A percentile compares a stretch with the other conserved stretches of the same genome.
Conservation (phyloP, 2,888 invertebrate genomes). For the Melolontha melolontha region DNA sequence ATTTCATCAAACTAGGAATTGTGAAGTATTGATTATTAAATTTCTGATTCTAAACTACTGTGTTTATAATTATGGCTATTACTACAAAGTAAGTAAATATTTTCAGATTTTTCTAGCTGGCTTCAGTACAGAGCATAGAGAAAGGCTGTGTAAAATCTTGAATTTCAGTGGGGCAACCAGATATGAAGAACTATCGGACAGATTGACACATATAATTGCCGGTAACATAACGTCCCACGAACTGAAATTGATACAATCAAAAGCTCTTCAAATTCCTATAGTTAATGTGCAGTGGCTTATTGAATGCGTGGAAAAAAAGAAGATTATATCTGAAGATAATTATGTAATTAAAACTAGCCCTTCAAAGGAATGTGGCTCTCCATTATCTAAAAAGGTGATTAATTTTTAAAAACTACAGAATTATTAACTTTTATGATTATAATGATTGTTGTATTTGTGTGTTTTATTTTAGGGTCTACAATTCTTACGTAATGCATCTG, state of each 20-base stretch:
- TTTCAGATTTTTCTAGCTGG: constrained; percentile 77
- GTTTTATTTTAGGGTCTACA: constrained; percentile 57
- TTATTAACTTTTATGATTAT: no score
- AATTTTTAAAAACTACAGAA: neutral
- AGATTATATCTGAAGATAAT: constrained; percentile 70
- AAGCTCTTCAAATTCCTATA: constrained; percentile 63
- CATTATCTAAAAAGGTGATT: constrained; percentile 71
- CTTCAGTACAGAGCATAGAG: constrained; percentile 72
- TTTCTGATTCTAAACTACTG: no score
- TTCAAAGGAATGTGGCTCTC: constrained; percentile 62
- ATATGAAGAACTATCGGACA: constrained; percentile 79
- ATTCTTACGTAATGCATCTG: constrained; percentile 54
- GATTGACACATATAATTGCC: constrained; percentile 84
- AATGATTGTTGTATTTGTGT: neutral
- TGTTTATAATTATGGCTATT: no score
- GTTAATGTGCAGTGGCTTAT: constrained; percentile 82
- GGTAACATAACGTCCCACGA: constrained; percentile 71
- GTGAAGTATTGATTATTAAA: no score
- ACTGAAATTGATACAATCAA: constrained; percentile 60
- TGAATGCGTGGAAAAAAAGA: constrained; percentile 75
- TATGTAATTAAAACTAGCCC: constrained; percentile 55
- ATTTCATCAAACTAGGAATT: no score
- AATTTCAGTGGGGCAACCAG: constrained; percentile 88
- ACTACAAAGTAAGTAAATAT: neutral
- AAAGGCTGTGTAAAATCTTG: constrained; percentile 77